A percentile compares a stretch with the other conserved stretches of the same genome.
These are phyloP conservation scores for Tipula helvola DNA, from an alignment of 2,888 invertebrate species.

Conservation along the genomic window DNA sequence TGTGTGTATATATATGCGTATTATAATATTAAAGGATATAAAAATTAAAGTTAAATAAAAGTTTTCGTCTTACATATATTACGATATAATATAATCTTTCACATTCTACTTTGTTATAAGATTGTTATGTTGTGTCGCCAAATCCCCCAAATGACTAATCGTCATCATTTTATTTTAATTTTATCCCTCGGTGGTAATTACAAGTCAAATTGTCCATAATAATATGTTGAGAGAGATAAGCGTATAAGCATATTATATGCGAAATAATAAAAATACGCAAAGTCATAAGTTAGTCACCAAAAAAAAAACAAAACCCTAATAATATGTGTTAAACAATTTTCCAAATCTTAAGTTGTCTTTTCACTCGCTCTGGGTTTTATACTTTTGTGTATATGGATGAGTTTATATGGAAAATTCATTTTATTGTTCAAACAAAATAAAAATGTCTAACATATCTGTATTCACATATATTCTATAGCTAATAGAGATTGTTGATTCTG, in stretches of 20 bases:
- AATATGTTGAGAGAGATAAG: neutral
- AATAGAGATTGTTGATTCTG: neutral
- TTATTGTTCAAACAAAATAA: neutral
- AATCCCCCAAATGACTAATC: neutral
- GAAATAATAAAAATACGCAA: neutral
- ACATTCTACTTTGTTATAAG: neutral
- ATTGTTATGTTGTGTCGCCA: neutral
- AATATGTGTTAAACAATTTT: neutral
- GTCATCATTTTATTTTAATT: neutral
- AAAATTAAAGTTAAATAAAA: neutral
- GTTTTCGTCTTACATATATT: neutral
- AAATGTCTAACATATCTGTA: neutral
- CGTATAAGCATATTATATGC: neutral
- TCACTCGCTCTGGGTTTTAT: neutral
- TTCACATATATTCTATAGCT: neutral
- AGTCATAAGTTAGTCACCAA: neutral
- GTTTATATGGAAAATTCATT: neutral
- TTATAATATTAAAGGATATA: neutral
- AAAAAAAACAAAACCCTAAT: neutral
- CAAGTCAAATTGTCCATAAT: constrained; percentile 4
- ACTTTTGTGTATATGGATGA: neutral
- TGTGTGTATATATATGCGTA: neutral
- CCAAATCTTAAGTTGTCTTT: constrained; percentile 4
- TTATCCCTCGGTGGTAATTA: neutral
- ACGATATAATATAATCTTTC: neutral